Evolutionary conservation across 2,113 vertebrate species (phyloP).

Genomic region (Petromus typicus): DNA sequence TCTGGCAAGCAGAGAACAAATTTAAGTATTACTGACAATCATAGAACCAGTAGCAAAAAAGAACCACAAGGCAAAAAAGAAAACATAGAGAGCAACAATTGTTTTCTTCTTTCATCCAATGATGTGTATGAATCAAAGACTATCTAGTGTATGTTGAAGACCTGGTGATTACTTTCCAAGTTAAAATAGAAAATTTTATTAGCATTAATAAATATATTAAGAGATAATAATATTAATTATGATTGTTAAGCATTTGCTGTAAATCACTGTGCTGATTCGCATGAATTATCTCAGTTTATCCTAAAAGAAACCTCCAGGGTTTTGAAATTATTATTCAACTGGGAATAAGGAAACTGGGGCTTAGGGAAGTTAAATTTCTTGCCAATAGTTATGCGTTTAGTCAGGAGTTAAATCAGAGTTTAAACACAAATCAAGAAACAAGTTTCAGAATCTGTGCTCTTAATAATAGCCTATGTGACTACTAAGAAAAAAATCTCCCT

Average conservation of each 20-base stretch:
- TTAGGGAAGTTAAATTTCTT: background rate
- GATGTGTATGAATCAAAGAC: background rate
- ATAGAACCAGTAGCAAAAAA: background rate
- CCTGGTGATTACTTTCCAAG: conserved; percentile 1
- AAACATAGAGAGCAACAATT: background rate
- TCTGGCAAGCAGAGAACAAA: background rate
- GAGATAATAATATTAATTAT: background rate
- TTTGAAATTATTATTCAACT: conserved; percentile 13
- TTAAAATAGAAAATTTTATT: background rate
- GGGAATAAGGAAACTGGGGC: background rate
- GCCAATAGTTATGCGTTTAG: background rate
- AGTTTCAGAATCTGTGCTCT: background rate
- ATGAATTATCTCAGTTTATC: conserved; percentile 14
- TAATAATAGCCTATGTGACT: background rate
- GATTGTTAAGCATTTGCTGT: background rate
- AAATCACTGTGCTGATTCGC: background rate
- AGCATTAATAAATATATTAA: background rate
- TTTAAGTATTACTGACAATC: background rate
- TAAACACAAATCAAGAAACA: background rate
- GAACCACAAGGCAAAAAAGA: background rate
- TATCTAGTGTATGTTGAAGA: background rate
- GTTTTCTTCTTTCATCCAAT: background rate
- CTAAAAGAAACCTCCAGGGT: background rate
- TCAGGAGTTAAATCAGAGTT: background rate
- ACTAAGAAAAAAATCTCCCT: background rate